Conservation (phyloP, 2,888 invertebrate species). For the Limnephilus auricula region DNA sequence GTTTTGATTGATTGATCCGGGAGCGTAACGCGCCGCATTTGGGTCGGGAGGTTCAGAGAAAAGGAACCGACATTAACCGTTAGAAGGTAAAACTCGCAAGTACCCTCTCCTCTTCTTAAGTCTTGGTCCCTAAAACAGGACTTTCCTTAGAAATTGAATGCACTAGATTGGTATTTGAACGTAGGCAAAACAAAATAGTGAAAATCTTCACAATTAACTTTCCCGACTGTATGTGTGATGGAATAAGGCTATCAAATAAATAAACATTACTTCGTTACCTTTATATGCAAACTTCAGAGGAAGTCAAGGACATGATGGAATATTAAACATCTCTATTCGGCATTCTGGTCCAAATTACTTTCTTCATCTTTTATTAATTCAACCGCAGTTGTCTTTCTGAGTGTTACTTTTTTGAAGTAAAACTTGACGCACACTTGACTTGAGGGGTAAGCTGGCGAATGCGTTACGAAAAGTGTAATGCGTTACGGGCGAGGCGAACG, state of each 20-base stretch:
- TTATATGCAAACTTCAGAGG: too few relatives aligned
- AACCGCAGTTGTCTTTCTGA: too few relatives aligned
- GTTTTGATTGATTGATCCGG: background rate
- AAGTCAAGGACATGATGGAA: too few relatives aligned
- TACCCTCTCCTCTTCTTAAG: background rate
- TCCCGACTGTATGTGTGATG: background rate
- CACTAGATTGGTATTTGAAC: background rate
- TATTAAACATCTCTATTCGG: too few relatives aligned
- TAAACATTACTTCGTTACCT: too few relatives aligned
- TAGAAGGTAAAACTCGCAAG: background rate
- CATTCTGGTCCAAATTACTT: background rate
- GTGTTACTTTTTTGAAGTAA: too few relatives aligned
- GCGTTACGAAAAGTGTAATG: too few relatives aligned
- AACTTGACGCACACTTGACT: too few relatives aligned
- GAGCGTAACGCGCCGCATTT: constrained; percentile 2
- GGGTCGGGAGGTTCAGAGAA: background rate
- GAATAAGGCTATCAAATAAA: too few relatives aligned
- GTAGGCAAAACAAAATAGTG: background rate
- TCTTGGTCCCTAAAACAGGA: background rate
- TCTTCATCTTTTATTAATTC: background rate
- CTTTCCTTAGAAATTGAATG: background rate
- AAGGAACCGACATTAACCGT: background rate
- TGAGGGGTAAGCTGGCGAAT: too few relatives aligned
- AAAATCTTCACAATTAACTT: background rate
- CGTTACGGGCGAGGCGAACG: too few relatives aligned